phyloP scores from a whole-genome alignment of 2,113 vertebrate species.

The Isurus oxyrinchus region DNA sequence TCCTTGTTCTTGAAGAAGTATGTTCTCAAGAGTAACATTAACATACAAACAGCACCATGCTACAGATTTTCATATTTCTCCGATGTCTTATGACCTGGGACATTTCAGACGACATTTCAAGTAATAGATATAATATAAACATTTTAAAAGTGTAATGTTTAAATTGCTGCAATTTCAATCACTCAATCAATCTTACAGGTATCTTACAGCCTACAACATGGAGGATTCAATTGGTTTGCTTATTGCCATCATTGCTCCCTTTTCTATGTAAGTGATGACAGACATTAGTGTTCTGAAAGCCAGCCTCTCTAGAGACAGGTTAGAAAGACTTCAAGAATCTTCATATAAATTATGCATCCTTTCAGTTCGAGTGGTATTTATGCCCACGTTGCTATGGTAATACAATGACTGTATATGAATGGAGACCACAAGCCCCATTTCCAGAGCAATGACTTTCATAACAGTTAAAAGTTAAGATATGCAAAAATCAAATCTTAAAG shows the following conservation, averaged over 20 bases:
- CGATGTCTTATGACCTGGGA: neutral
- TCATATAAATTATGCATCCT: slow-evolving; percentile 21
- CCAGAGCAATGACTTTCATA: neutral
- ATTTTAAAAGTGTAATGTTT: neutral
- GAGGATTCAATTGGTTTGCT: neutral
- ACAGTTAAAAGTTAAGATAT: neutral
- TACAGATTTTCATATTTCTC: neutral
- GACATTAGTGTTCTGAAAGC: neutral
- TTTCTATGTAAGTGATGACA: neutral
- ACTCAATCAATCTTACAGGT: slow-evolving; percentile 3
- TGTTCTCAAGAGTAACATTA: neutral
- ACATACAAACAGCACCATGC: neutral
- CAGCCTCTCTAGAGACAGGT: neutral
- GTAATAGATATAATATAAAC: neutral
- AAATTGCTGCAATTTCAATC: neutral
- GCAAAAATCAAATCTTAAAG: neutral
- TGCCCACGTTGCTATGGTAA: slow-evolving; percentile 16
- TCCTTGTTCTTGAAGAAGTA: neutral
- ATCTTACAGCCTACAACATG: neutral
- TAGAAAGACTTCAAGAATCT: slow-evolving; percentile 32
- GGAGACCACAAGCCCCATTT: neutral
- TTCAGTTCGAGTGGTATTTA: neutral
- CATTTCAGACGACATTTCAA: neutral
- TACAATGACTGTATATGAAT: neutral
- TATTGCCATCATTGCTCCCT: neutral